A percentile compares a stretch with the other conserved stretches of the same genome.
Evolutionary conservation across 1,140 invertebrate species (phyloP).

Genomic region (Aethina tumida): DNA sequence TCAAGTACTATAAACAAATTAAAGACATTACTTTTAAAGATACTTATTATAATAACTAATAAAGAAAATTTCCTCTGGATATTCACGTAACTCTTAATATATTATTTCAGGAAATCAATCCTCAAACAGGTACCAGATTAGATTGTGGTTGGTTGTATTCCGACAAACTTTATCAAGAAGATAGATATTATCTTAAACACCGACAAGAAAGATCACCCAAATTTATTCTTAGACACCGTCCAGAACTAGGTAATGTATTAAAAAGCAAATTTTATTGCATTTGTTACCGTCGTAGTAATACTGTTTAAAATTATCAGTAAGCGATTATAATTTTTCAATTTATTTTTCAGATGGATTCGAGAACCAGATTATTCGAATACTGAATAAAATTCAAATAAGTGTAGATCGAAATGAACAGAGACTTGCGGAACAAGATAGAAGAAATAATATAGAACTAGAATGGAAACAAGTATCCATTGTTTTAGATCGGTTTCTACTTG

Average conservation of each 20-base stretch:
- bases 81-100: no score
- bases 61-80: no score
- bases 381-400: conserved; percentile 57
- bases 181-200: conserved; percentile 29
- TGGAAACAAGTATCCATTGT: conserved; percentile 72
- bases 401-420: conserved; percentile 63
- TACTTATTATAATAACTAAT: no score
- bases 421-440: conserved; percentile 53
- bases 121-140: conserved; percentile 29
- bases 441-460: conserved; percentile 56
- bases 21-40: background rate
- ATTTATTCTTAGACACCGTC: conserved; percentile 26
- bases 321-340: no score
- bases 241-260: conserved; percentile 26
- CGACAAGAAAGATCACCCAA: conserved; percentile 29
- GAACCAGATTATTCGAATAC: conserved; percentile 39
- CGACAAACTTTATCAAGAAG: conserved; percentile 27
- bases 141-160: conserved; percentile 31
- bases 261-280: no score
- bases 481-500: conserved; percentile 52
- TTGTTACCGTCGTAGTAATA: no score
- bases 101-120: conserved; percentile 32
- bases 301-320: no score
- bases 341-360: conserved; percentile 30
- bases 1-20: conserved; percentile 11